These are phyloP conservation scores for Chrysochloris asiatica DNA, from an alignment of 2,113 vertebrate genomes.

Conservation along the genomic window DNA sequence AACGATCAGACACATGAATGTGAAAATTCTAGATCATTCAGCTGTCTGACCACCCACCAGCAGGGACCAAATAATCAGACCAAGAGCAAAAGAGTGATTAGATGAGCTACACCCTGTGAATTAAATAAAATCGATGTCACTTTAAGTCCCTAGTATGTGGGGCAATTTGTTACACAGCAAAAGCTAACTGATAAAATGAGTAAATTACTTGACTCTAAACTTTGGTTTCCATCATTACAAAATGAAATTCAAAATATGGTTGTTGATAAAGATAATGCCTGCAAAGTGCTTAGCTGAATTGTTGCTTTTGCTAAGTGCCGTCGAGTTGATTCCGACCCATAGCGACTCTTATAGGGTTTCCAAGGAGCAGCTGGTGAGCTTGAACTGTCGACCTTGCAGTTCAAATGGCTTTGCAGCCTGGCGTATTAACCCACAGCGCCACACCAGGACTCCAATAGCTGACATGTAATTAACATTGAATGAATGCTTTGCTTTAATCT, in stretches of 20 bases:
- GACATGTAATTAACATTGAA: neutral
- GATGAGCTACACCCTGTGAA: accelerated
- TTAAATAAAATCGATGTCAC: neutral
- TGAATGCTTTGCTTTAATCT: neutral
- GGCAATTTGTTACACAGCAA: neutral
- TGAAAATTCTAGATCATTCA: neutral
- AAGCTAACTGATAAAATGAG: neutral
- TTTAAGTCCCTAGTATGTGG: neutral
- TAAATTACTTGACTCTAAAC: neutral
- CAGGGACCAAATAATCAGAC: neutral
- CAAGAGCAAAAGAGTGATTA: neutral
- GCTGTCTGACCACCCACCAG: neutral
- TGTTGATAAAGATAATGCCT: neutral
- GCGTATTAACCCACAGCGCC: too few species aligned
- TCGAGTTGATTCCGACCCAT: too few species aligned
- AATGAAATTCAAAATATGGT: neutral
- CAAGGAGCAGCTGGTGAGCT: too few species aligned
- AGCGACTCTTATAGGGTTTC: too few species aligned
- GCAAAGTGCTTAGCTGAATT: neutral
- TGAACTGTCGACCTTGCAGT: too few species aligned
- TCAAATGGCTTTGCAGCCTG: too few species aligned
- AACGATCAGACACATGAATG: neutral
- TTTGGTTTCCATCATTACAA: neutral
- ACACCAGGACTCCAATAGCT: too few species aligned
- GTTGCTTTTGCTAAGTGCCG: too few species aligned